Base-by-base conservation (phyloP, 2,888 invertebrate species). In the Acleris literana region DNA sequence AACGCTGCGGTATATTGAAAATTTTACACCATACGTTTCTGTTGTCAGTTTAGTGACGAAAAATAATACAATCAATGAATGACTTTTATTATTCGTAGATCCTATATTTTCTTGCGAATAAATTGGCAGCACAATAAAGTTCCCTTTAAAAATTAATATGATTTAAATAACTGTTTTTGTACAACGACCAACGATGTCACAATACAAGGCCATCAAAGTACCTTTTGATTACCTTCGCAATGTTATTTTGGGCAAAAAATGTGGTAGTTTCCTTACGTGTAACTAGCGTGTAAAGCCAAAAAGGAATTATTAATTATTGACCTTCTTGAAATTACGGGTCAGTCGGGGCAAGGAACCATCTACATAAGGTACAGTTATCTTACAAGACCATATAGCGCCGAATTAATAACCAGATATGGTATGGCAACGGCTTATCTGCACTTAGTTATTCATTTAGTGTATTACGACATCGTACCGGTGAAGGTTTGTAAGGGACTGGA, bases 1-100 rank as follows among this genome's bases (percentile, higher is more conserved):
- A 11, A 39, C 39, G 39, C 3, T 39, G 39, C 13, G 5, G 39
- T 13, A 39, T 39, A 39, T 39, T 39, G 13, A 11, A 39, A 39
- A 13, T 39, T 51, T 46, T 64, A 70, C 70, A 70, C 70, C 69
- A 68, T 68, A 39, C 51, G n/a, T 39, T 29, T 13, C 22, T 16
- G 46, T 58, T 18, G 43, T 18, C 46, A 29, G 33, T 48, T 17
- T 63, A 5, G 3, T 13, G 5, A 20, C 17, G 18, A 49, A 6
- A 49, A 20, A 20, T 11, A 7, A 20, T 17, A 49, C 20, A 6
- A 20, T 49, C 2, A 20, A 0, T 20, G 18, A 39, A 49, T 17
- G 11, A 18, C 49, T 16, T 29, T 29, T 54, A 17, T 20, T 55
- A 54, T 62, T 48, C 54, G 39, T 13, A 46, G 43, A 22, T 25